Percentiles rank a stretch among this genome's conserved stretches.
Conservation (phyloP, 1,140 invertebrate genomes). For the Zophobas morio region DNA sequence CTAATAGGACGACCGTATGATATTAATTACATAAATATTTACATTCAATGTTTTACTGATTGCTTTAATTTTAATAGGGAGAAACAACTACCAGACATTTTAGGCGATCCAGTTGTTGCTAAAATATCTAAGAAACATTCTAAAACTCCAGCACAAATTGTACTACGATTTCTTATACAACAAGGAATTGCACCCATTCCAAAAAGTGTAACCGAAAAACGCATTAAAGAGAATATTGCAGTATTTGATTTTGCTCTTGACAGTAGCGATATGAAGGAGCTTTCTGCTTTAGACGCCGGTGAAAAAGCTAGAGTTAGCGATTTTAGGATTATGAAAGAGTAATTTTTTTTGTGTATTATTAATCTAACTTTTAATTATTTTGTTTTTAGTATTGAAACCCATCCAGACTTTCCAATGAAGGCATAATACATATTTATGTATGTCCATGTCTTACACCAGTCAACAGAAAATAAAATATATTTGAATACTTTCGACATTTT, state of each 20-base stretch:
- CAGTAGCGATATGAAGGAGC: conserved; percentile 63
- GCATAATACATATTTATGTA: no score
- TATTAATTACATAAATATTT: no score
- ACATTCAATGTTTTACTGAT: not conserved
- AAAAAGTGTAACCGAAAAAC: conserved; percentile 72
- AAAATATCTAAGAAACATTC: conserved; percentile 74
- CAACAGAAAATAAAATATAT: no score
- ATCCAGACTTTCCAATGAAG: no score
- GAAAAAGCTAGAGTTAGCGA: conserved; percentile 13
- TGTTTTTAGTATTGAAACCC: no score
- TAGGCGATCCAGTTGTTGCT: conserved; percentile 76
- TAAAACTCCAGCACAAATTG: conserved; percentile 66
- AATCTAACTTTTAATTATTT: no score
- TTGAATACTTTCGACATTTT: no score
- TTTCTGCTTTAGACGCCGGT: conserved; percentile 61
- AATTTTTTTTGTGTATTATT: not conserved
- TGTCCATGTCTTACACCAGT: no score
- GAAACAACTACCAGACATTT: conserved; percentile 73
- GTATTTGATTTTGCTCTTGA: conserved; percentile 62
- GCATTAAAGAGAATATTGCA: conserved; percentile 74
- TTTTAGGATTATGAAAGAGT: not conserved
- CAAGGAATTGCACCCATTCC: conserved; percentile 74
- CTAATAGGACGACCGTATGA: conserved; percentile 63
- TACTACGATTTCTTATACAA: conserved; percentile 73
- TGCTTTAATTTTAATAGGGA: conserved; percentile 65